Evolutionary conservation across 2,888 invertebrate genomes (phyloP), one percentile per base, ranked within the genome.

Genomic region (Pseudococcus viburni): DNA sequence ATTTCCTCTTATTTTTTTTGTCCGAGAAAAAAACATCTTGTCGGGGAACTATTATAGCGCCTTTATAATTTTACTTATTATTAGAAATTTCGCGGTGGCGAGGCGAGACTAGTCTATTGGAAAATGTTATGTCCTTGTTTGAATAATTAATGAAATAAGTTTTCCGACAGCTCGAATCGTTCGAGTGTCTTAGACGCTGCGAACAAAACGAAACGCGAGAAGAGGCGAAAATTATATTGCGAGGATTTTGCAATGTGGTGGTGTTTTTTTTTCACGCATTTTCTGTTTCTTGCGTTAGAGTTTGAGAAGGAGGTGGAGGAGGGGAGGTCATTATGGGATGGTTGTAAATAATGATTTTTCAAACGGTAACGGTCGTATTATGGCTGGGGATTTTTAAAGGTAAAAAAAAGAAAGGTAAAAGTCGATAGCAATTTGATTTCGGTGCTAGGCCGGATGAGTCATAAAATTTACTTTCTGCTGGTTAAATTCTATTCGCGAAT

Each of bases 81-180:
- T 73, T 73, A 33, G 73, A 73, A 73, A 73, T 33, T 73, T 73
- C 73, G 73, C 33, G 15, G 15, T 15, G 26, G 26, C 68, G 68
- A 42, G 42, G 22, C 73, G 73, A 73, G 64, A 64, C 64, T 33
- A 33, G 73, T 73, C 33, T 73, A 73, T 73, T 17, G 73, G 73
- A 73, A 73, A 73, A 73, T 73, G 19, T 64, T 19, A 73, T 33
- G 73, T 33, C 73, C 26, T 73, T 26, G 73, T 73, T 73, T 73
- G 73, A 73, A 73, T 73, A 73, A 73, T 73, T 73, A 73, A 73
- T 73, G 73, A 73, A 73, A 73, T 73, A 73, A 73, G 33, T 73
- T 73, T 73, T 73, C 33, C 64, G 64, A 64, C 64, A 64, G 12
- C 5, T 7, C 19, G 64, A 19, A 64, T 64, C 64, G 64, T 22